Evolutionary conservation across 2,888 invertebrate species (phyloP).

Genomic region (Subacronicta megacephala): DNA sequence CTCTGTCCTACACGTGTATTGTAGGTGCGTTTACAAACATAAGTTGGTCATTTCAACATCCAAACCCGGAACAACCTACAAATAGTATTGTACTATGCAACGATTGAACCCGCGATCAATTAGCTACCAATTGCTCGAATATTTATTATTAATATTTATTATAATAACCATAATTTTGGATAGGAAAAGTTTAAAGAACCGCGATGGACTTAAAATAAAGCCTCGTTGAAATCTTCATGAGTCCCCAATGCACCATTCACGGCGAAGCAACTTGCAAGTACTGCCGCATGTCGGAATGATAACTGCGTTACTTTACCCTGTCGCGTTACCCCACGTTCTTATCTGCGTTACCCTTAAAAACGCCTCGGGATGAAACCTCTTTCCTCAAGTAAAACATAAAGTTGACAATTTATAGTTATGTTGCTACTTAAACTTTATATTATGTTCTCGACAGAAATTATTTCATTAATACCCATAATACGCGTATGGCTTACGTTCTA

Average conservation of each 20-base stretch:
- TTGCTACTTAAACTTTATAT: slow-evolving; percentile 30
- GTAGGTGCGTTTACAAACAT: too few relatives aligned
- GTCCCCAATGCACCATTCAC: slow-evolving; percentile 49
- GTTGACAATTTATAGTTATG: slow-evolving; percentile 50
- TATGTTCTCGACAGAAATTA: slow-evolving; percentile 31
- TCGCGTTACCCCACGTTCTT: slow-evolving; percentile 35
- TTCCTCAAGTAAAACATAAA: slow-evolving; percentile 34
- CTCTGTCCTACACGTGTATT: too few relatives aligned
- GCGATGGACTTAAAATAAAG: slow-evolving; percentile 34
- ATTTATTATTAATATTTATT: too few relatives aligned
- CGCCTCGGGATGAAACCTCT: slow-evolving; percentile 43
- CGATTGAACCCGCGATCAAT: too few relatives aligned
- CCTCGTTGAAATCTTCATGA: slow-evolving; percentile 48
- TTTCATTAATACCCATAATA: slow-evolving; percentile 36
- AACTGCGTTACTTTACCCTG: slow-evolving; percentile 44
- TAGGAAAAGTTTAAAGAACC: slow-evolving; percentile 22
- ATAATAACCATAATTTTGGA: not conserved
- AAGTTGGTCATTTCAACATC: too few relatives aligned
- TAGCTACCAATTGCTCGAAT: too few relatives aligned
- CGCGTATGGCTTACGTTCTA: slow-evolving; percentile 25
- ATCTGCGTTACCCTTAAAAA: slow-evolving; percentile 57
- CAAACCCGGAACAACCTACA: too few relatives aligned
- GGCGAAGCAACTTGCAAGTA: slow-evolving; percentile 18
- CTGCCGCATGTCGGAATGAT: slow-evolving; percentile 26
- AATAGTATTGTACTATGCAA: too few relatives aligned